Evolutionary conservation across 2,888 invertebrate species (phyloP).

Genomic region (Ditula angustiorana): DNA sequence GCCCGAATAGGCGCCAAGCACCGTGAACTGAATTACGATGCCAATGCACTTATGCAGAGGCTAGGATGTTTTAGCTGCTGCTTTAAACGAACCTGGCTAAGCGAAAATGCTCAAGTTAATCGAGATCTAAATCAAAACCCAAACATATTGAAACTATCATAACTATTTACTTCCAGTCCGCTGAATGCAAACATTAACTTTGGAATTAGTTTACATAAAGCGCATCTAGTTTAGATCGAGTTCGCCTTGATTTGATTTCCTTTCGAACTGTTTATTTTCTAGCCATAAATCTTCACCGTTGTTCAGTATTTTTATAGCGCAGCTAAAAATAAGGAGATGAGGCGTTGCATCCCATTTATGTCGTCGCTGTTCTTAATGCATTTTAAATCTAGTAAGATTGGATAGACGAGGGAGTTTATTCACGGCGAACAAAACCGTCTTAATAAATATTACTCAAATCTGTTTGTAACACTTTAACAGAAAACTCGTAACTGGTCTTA

Average conservation of each 20-base stretch:
- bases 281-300: conserved; percentile 4
- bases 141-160: conserved; percentile 18
- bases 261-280: conserved; percentile 15
- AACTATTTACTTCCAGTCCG: conserved; percentile 13
- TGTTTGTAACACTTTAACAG: not conserved
- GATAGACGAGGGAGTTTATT: not conserved
- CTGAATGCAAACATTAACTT: conserved; percentile 21
- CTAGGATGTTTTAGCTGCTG: conserved; percentile 36
- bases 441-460: not conserved
- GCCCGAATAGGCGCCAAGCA: conserved; percentile 64
- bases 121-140: conserved; percentile 5
- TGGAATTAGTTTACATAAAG: conserved; percentile 11
- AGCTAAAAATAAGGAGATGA: conserved; percentile 20
- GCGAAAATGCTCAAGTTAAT: conserved; percentile 4
- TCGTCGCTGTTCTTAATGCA: conserved; percentile 23
- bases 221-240: conserved; percentile 14
- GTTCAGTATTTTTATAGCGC: conserved; percentile 7
- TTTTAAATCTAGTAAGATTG: conserved; percentile 17
- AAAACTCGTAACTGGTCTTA: conserved; percentile 48
- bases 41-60: conserved; percentile 56
- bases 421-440: not conserved
- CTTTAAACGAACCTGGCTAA: conserved; percentile 1
- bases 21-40: conserved; percentile 66
- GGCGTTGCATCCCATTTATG: conserved; percentile 7
- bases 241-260: conserved; percentile 14